A percentile compares a stretch with the other conserved stretches of the same genome.
Conservation (phyloP, 2,888 invertebrate species). For the Marronus borbonicus region DNA sequence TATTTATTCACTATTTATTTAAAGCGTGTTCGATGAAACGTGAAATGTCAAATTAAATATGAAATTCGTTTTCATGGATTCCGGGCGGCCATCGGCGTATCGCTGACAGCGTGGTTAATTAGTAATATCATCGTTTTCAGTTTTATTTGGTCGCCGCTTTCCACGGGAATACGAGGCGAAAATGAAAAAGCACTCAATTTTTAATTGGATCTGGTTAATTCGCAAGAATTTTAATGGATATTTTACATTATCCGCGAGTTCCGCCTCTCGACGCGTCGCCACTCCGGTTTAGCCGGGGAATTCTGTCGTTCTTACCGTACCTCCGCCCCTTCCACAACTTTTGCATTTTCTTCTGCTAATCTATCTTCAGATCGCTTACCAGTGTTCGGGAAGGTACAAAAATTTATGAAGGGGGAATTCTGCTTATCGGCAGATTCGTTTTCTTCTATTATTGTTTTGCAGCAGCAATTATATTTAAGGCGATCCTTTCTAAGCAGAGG, state of each 20-base stretch:
- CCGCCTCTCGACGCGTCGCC: slow-evolving; percentile 55
- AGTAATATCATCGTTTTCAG: slow-evolving; percentile 64
- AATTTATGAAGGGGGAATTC: slow-evolving; percentile 65
- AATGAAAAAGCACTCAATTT: slow-evolving; percentile 73
- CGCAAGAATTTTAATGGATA: slow-evolving; percentile 71
- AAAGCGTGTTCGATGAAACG: slow-evolving; percentile 58
- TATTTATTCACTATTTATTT: slow-evolving; percentile 58
- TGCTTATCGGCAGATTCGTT: slow-evolving; percentile 60
- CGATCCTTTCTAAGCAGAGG: not conserved
- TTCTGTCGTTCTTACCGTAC: not conserved
- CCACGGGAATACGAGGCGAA: slow-evolving; percentile 62
- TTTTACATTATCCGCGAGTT: slow-evolving; percentile 67
- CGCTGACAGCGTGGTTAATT: slow-evolving; percentile 64
- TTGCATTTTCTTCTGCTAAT: slow-evolving; percentile 68
- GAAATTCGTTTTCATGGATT: slow-evolving; percentile 49
- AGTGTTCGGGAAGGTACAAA: slow-evolving; percentile 62
- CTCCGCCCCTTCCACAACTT: slow-evolving; percentile 60
- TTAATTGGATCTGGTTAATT: slow-evolving; percentile 73
- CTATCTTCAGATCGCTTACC: slow-evolving; percentile 67
- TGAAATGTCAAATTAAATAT: slow-evolving; percentile 57
- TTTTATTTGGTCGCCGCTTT: slow-evolving; percentile 63
- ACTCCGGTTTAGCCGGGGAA: slow-evolving; percentile 52
- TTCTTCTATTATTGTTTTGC: not conserved
- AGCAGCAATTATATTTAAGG: not conserved
- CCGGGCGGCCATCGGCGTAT: slow-evolving; percentile 58